Base-by-base conservation (phyloP, 1,140 invertebrate species). In the Cataglyphis hispanica region DNA sequence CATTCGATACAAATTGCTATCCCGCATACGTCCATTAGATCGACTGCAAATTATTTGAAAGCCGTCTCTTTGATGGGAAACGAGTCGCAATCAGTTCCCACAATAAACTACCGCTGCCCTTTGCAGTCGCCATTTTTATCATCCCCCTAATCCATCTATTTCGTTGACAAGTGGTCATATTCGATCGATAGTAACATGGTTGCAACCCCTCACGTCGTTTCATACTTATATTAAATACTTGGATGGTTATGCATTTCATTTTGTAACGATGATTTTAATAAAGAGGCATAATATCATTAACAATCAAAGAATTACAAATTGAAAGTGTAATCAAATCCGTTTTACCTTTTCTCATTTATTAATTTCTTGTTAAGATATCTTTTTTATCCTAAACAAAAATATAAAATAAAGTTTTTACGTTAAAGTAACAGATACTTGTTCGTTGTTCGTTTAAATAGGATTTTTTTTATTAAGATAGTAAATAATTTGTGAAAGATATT, bases 1-100 rank as follows among this genome's bases (percentile, higher is more conserved):
- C n/a, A n/a, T 46, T 84, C 40, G 46, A 75, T 53, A 61, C 25
- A 19, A 72, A 2, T 84, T 16, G 31, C 60, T 27, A 13, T 19
- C 13, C 56, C 46, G 1, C 27, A 43, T 43, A 43, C 46, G 11
- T 81, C 66, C 58, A 74, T 64, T 61, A 74, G 31, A 67, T 50
- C 16, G 37, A 31, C 8, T 56, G 25, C 13, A 22, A 70, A 53
- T 88, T 85, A 87, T 60, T 88, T 80, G 86, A 76, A 76, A 64
- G 40, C 13, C 31, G 40, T 37, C 16, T 27, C 22, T 60, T 84
- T 85, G 88, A 89, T 89, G 88, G 87, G 88, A 89, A 89, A 78
- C 25, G 25, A 37, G 22, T 3, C 34, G 34, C 22, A 64, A 84
- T 86, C 70, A 64, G 81, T 89, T 89, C 88, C 88, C 88, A 89